These are phyloP conservation scores for Macquaria ambigua DNA, from an alignment of 2,113 vertebrate genomes.

Conservation along the genomic window DNA sequence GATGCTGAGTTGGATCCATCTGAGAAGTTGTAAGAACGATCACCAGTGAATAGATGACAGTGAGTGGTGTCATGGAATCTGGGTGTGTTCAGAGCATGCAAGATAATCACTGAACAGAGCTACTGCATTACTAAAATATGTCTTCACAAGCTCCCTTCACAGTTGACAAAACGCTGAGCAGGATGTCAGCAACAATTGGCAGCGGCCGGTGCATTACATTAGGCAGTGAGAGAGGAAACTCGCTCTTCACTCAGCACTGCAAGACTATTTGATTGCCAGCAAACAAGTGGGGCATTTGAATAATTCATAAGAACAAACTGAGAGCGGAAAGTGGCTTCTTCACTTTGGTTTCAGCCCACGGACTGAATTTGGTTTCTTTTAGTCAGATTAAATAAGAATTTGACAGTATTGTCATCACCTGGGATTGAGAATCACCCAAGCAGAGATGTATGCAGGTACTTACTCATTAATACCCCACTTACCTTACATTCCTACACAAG, in stretches of 20 bases:
- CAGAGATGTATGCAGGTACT: slow-evolving; percentile 13
- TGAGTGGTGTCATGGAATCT: slow-evolving; percentile 15
- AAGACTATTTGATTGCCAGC: slow-evolving; percentile 79
- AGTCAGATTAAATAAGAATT: slow-evolving; percentile 30
- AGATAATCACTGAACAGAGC: slow-evolving; percentile 37
- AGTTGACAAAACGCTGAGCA: slow-evolving; percentile 77
- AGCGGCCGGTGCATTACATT: slow-evolving; percentile 59
- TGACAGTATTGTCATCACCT: slow-evolving; percentile 29
- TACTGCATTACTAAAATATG: slow-evolving; percentile 49
- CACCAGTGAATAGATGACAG: slow-evolving; percentile 21
- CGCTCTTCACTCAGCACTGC: slow-evolving; percentile 65
- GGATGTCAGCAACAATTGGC: slow-evolving; percentile 78
- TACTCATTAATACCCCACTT: slow-evolving; percentile 74
- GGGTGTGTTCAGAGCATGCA: slow-evolving; percentile 34
- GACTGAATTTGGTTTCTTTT: slow-evolving; percentile 27
- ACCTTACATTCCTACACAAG: slow-evolving; percentile 93
- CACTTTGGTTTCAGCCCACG: slow-evolving; percentile 48
- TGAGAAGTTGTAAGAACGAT: slow-evolving; percentile 39
- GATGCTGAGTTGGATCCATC: slow-evolving; percentile 45
- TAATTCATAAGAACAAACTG: slow-evolving; percentile 80
- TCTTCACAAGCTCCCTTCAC: slow-evolving; percentile 65
- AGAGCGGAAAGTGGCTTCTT: slow-evolving; percentile 67
- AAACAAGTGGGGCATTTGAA: slow-evolving; percentile 78
- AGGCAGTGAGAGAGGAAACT: slow-evolving; percentile 61
- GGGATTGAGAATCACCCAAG: slow-evolving; percentile 27